These are phyloP conservation scores for Pagrus major DNA, from an alignment of 2,113 vertebrate species.

Conservation along the genomic window DNA sequence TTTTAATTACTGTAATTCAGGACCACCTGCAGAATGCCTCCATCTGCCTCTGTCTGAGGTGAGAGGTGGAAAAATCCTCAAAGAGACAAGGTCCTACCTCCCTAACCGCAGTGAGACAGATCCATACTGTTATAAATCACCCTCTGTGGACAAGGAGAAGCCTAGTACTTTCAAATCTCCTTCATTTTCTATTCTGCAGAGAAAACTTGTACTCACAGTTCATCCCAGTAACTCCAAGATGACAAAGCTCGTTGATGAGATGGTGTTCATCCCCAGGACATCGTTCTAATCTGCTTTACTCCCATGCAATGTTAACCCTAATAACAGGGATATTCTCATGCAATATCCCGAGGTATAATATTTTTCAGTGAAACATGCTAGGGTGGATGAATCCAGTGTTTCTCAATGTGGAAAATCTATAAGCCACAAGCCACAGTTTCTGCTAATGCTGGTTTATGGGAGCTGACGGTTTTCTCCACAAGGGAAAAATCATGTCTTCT, in stretches of 20 bases:
- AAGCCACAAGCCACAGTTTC: slow-evolving; percentile 30
- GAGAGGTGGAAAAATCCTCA: slow-evolving; percentile 38
- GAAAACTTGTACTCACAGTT: not conserved
- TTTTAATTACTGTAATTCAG: slow-evolving; percentile 71
- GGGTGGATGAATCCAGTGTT: slow-evolving; percentile 15
- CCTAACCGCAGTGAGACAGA: slow-evolving; percentile 11
- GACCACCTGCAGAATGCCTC: slow-evolving; percentile 54
- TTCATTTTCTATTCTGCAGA: not conserved
- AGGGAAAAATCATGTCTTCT: slow-evolving; percentile 21
- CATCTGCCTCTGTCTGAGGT: slow-evolving; percentile 66
- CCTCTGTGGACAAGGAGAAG: not conserved
- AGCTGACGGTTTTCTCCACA: slow-evolving; percentile 26
- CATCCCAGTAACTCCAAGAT: slow-evolving; percentile 1
- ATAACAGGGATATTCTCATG: slow-evolving; percentile 25
- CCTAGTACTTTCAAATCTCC: slow-evolving; percentile 6
- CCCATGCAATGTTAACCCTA: slow-evolving; percentile 26
- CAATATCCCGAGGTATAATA: slow-evolving; percentile 23
- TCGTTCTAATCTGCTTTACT: slow-evolving; percentile 38
- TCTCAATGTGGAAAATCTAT: slow-evolving; percentile 13
- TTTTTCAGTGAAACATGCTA: slow-evolving; percentile 20
- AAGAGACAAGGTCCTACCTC: slow-evolving; percentile 14
- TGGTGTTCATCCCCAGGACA: slow-evolving; percentile 30
- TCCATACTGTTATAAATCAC: slow-evolving; percentile 8
- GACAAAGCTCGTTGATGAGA: slow-evolving; percentile 7
- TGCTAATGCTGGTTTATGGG: slow-evolving; percentile 33